Evolutionary conservation across 2,888 invertebrate genomes (phyloP), one percentile per base, ranked within the genome.

Genomic region (Deilephila elpenor): DNA sequence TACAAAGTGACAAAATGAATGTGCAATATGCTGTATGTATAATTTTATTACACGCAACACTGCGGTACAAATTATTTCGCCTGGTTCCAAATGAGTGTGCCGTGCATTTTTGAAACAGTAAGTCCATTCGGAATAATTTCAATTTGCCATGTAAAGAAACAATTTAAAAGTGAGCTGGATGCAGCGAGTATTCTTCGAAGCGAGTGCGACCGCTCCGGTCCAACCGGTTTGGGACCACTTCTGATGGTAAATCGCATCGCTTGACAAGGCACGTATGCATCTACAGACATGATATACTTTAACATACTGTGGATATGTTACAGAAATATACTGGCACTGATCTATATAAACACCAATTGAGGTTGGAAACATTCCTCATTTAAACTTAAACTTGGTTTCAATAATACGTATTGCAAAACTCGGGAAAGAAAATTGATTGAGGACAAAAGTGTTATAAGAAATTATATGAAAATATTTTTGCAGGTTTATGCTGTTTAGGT

Each of bases 161-260:
- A 90, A 87, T 91, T 91, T 91, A 89, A 90, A 83, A 86, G 83
- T 82, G 88, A 86, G 86, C 83, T 88, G 88, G 87, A 84, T 86
- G 85, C 89, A 86, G 85, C 84, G 80, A 86, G 85, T 87, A 87
- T 89, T 89, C 86, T 88, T 85, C 86, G 88, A 83, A 86, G 86
- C 85, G 83, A 82, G 84, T 84, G 83, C 82, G 81, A 79, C 78
- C 82, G 83, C 84, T 86, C 93, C 91, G 87, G 93, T 92, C 81
- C 78, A 88, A 93, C 94, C 93, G 93, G 94, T 94, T 93, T 90
- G 81, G 86, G 83, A 86, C 91, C 87, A 89, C 91, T 90, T 86
- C 91, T 90, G 92, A 90, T 91, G 91, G 89, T 91, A 91, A 92
- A 94, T 93, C 91, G 93, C 91, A 90, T 88, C 90, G 89, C 84